phyloP scores from a whole-genome alignment of 2,113 vertebrate species.

The Heptranchias perlo region DNA sequence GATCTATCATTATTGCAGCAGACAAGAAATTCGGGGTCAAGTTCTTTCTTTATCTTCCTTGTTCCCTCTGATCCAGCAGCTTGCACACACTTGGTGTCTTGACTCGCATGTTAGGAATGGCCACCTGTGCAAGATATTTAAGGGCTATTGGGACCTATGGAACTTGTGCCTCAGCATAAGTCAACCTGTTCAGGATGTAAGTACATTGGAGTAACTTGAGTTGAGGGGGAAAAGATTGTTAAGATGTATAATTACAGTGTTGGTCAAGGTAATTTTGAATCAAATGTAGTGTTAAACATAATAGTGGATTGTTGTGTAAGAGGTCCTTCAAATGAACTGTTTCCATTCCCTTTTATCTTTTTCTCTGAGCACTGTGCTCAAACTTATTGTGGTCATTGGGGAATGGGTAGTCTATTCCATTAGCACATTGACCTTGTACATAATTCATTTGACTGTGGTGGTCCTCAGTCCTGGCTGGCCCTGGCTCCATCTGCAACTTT shows the following conservation, averaged over 20 bases:
- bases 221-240: not conserved
- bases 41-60: not conserved
- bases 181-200: not conserved
- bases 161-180: not conserved
- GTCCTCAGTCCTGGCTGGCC: not conserved
- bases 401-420: not conserved
- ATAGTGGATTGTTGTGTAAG: not conserved
- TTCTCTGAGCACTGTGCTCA: not conserved
- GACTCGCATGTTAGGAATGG: too few relatives aligned
- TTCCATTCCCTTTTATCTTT: not conserved
- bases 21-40: not conserved
- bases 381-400: not conserved
- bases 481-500: not conserved
- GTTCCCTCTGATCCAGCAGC: not conserved
- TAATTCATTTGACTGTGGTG: not conserved
- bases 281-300: not conserved
- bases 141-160: not conserved
- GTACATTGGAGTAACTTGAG: not conserved
- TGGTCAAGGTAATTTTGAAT: not conserved
- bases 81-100: not conserved
- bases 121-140: not conserved
- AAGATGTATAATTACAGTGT: not conserved
- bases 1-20: not conserved
- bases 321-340: not conserved
- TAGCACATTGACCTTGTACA: not conserved